A percentile compares a stretch with the other conserved stretches of the same genome.
Evolutionary conservation across 92 coral and sea anemone species (phyloP).

Genomic region (Muricea muricata): DNA sequence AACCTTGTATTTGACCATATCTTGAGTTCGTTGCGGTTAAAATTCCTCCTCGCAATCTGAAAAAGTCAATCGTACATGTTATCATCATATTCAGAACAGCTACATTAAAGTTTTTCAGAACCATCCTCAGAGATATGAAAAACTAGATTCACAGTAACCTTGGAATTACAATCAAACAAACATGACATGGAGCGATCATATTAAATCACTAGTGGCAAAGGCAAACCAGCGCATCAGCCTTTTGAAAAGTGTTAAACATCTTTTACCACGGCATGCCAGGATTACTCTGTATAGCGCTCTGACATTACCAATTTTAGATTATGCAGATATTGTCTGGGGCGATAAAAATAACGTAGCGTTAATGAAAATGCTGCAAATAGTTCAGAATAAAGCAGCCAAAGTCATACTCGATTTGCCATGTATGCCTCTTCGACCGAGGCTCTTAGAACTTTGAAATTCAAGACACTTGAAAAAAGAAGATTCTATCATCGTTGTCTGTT

Average conservation of each 20-base stretch:
- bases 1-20: conserved; percentile 70
- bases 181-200: not conserved
- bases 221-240: not conserved
- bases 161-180: too few relatives aligned
- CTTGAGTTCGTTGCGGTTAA: conserved; percentile 58
- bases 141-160: too few relatives aligned
- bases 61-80: conserved; percentile 6
- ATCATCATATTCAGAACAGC: too few relatives aligned
- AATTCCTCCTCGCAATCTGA: conserved; percentile 63
- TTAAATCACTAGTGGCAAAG: not conserved
- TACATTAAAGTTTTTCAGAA: too few relatives aligned
- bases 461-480: too few relatives aligned
- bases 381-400: not conserved
- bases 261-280: not conserved
- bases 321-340: too few relatives aligned
- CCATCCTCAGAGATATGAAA: too few relatives aligned
- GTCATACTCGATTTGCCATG: too few relatives aligned
- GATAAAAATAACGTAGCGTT: not conserved
- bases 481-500: too few relatives aligned
- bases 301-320: too few relatives aligned
- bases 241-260: not conserved
- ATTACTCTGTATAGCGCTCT: not conserved
- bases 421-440: too few relatives aligned
- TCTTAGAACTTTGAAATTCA: too few relatives aligned
- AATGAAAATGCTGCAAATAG: not conserved